phyloP scores from a whole-genome alignment of 2,888 invertebrate species.

The Xanthorhoe designata region DNA sequence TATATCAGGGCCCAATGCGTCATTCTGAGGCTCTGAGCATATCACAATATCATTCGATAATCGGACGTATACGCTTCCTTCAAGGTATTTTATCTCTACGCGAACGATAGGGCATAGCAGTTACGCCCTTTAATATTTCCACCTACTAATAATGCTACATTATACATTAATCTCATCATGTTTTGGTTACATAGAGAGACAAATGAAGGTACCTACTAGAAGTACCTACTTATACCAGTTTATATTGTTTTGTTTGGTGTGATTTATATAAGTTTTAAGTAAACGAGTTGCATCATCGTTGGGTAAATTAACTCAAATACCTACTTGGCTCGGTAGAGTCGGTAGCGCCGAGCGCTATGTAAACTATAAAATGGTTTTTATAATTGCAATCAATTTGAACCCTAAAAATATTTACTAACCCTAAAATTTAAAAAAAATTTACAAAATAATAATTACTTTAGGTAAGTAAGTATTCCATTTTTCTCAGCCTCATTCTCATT shows the following conservation, averaged over 20 bases:
- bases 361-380: background rate
- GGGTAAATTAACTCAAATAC: slow-evolving; percentile 9
- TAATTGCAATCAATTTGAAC: background rate
- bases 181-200: background rate
- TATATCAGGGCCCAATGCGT: slow-evolving; percentile 24
- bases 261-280: background rate
- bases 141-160: background rate
- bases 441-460: no score
- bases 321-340: background rate
- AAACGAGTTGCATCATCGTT: slow-evolving; percentile 16
- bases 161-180: background rate
- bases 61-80: slow-evolving; percentile 4
- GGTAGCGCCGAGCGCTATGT: background rate
- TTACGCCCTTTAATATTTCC: slow-evolving; percentile 12
- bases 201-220: background rate
- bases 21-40: slow-evolving; percentile 5
- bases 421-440: no score
- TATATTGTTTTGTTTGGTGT: slow-evolving; percentile 1
- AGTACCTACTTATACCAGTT: background rate
- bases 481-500: no score
- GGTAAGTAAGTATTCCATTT: no score
- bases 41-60: no score
- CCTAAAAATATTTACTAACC: background rate
- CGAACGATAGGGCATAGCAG: slow-evolving; percentile 10
- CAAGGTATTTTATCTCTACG: slow-evolving; percentile 8